Conservation (phyloP, 64 coral and sea anemone genomes). For the Stichodactyla helianthus region DNA sequence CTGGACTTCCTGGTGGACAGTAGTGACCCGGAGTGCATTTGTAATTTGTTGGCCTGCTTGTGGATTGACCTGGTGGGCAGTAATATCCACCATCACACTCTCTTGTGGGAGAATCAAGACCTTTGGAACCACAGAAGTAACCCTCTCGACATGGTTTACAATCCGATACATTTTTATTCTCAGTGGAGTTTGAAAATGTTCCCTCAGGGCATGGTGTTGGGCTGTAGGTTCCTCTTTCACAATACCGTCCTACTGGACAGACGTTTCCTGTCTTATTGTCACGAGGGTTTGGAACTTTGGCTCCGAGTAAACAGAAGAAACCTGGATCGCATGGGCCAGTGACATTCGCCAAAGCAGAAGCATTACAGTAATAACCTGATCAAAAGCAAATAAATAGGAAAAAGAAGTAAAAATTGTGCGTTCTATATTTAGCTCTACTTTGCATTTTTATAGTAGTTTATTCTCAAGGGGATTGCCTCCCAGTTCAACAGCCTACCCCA, state of each 20-base stretch:
- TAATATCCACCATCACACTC: conserved; percentile 76
- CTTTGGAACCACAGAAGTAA: conserved; percentile 71
- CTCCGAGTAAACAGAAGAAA: conserved; percentile 73
- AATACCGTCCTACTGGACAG: conserved; percentile 74
- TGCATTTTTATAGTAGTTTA: too few species aligned
- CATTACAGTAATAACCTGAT: conserved; percentile 78
- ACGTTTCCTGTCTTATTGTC: conserved; percentile 86
- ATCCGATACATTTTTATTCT: conserved; percentile 64
- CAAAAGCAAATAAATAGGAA: neutral
- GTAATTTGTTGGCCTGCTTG: conserved; percentile 57
- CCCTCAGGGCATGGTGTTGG: conserved; percentile 83
- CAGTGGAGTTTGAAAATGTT: conserved; percentile 71
- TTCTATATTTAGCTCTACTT: too few species aligned
- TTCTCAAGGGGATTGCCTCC: too few species aligned
- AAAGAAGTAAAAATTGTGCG: too few species aligned
- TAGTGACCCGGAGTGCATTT: conserved; percentile 85
- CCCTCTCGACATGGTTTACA: conserved; percentile 76
- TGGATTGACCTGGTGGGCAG: conserved; percentile 80
- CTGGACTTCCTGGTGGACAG: conserved; percentile 69
- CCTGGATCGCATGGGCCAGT: conserved; percentile 89
- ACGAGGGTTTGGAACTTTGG: conserved; percentile 62
- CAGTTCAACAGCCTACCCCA: too few species aligned
- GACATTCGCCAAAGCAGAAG: conserved; percentile 59
- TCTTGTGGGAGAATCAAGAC: conserved; percentile 63
- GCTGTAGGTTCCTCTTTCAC: conserved; percentile 64